Percentiles rank a stretch among this genome's conserved stretches.
Evolutionary conservation across 2,888 invertebrate genomes (phyloP).

Genomic region (Leucoptera coffeella): DNA sequence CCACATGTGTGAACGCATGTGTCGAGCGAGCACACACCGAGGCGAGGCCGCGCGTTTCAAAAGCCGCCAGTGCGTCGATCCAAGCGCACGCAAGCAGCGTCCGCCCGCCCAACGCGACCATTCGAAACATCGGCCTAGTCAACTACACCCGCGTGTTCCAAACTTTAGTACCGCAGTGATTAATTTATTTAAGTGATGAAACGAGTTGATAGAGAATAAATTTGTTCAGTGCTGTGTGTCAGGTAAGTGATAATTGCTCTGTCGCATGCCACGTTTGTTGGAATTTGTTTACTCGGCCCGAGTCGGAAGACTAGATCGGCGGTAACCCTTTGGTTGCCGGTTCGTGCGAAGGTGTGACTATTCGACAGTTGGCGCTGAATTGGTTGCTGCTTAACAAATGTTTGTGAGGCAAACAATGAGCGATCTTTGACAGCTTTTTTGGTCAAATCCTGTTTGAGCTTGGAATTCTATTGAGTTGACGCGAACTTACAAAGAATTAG

Average conservation of each 20-base stretch:
- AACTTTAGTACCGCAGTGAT: constrained; percentile 32
- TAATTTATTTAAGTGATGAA: constrained; percentile 50
- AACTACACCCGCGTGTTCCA: no score
- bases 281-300: constrained; percentile 31
- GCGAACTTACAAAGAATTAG: no score
- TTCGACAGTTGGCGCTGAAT: constrained; percentile 10
- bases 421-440: no score
- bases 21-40: no score
- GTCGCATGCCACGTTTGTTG: constrained; percentile 26
- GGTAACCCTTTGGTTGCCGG: constrained; percentile 20
- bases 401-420: not conserved
- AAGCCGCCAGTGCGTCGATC: not conserved
- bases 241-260: constrained; percentile 51
- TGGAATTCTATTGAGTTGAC: no score
- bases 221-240: constrained; percentile 45
- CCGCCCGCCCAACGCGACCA: constrained; percentile 32
- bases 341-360: constrained; percentile 24
- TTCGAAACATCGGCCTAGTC: no score
- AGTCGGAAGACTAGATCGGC: constrained; percentile 16
- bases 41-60: not conserved
- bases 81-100: constrained; percentile 5
- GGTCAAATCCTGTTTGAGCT: no score
- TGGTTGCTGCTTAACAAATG: no score
- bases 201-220: constrained; percentile 48
- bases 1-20: no score